Evolutionary conservation across 1,140 invertebrate species (phyloP).

Genomic region (Drosophila erecta): DNA sequence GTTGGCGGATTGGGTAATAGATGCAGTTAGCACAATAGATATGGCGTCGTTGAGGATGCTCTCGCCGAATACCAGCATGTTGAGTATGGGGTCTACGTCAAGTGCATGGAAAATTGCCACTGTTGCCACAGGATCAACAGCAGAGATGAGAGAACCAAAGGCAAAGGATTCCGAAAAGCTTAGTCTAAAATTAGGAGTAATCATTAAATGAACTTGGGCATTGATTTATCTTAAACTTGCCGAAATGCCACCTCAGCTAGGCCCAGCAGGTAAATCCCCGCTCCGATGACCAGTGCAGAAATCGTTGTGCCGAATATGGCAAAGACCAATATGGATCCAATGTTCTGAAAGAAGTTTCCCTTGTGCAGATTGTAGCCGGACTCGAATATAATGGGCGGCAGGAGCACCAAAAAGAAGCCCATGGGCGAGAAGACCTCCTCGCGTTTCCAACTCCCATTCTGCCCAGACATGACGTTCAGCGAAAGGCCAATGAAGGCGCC

Average conservation of each 20-base stretch:
- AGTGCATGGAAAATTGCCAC: conserved; percentile 98
- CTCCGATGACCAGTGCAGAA: conserved; percentile 95
- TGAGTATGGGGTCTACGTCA: conserved; percentile 97
- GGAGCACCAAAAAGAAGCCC: conserved; percentile 97
- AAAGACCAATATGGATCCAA: conserved; percentile 97
- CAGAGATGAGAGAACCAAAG: conserved; percentile 98
- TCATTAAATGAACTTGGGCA: neutral
- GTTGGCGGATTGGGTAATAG: conserved; percentile 87
- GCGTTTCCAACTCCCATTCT: conserved; percentile 97
- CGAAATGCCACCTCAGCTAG: conserved; percentile 94
- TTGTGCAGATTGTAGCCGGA: conserved; percentile 99
- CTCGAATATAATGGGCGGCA: conserved; percentile 99
- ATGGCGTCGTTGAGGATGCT: conserved; percentile 99
- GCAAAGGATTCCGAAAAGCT: conserved; percentile 98
- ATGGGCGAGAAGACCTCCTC: conserved; percentile 99
- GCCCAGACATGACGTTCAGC: conserved; percentile 95
- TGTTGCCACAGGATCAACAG: conserved; percentile 99
- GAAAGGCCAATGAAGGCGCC: conserved; percentile 96
- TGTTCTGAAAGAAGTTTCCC: conserved; percentile 99
- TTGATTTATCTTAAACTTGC: conserved; percentile 36
- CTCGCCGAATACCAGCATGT: conserved; percentile 99
- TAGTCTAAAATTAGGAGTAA: conserved; percentile 35
- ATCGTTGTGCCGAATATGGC: conserved; percentile 98
- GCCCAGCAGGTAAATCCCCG: conserved; percentile 97
- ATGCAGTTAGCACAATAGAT: conserved; percentile 97